Base-by-base conservation (phyloP, 2,113 vertebrate species). In the Seriola aureovittata region DNA sequence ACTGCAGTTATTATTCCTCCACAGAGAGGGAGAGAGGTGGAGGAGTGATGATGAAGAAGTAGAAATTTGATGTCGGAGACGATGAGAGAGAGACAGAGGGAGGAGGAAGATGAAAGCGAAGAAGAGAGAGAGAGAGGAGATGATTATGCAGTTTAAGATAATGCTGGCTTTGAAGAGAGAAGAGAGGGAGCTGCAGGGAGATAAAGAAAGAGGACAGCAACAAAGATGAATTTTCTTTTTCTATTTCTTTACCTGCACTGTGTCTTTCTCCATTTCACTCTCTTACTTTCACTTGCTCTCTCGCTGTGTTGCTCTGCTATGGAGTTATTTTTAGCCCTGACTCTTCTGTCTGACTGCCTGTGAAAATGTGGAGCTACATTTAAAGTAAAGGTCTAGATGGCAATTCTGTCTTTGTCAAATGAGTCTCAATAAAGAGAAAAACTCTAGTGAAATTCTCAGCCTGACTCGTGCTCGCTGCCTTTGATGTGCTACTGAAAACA, bases 271-370 rank as follows among this genome's bases (percentile, higher is more conserved):
- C 4, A 3, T 23, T 29, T 34, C 19, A 8, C 2, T 66, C 14
- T 59, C 14, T 60, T 58, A n/a, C 14, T 21, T 65, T 46, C 1
- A 16, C 16, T 34, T 32, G n/a, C 67, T 70, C n/a, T 54, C 44
- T 14, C 2, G 40, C n/a, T 50, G 19, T 71, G 32, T 58, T 4
- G 29, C 29, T 75, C 63, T 78, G 34, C 32, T 16, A 10, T 21
- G 5, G 12, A 80, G 76, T 64, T 88, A 86, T 87, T 82, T 90
- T 80, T 52, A 19, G 29, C 57, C 66, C 57, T 75, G 16, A 63
- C 69, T 80, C 64, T 34, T 75, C n/a, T 55, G 32, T 69, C 60
- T 62, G 55, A 4, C 52, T 57, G 16, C 4, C 36, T 57, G 50
- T 46, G 73, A 83, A 74, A 84, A 72, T 67, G 14, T 60, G 25